Conservation (phyloP, 2,888 invertebrate genomes). For the Synanthedon vespiformis region DNA sequence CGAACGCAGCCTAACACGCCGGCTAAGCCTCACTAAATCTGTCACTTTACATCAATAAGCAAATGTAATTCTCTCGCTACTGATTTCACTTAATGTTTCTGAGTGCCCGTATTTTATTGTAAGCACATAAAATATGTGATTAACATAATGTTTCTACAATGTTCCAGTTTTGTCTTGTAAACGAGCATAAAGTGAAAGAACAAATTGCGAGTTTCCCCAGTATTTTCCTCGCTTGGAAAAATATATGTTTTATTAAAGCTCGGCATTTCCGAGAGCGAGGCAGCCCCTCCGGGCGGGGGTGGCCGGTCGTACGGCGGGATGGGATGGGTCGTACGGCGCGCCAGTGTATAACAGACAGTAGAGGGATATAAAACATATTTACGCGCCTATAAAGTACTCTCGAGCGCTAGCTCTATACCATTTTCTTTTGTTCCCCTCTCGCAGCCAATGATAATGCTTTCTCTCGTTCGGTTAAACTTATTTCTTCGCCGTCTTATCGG, state of each 20-base stretch:
- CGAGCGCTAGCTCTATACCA: conserved; percentile 67
- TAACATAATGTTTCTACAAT: conserved; percentile 69
- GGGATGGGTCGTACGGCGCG: conserved; percentile 51
- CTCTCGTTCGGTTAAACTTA: conserved; percentile 68
- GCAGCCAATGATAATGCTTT: conserved; percentile 69
- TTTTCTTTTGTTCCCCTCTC: conserved; percentile 69
- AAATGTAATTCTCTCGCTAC: background rate
- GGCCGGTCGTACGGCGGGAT: conserved; percentile 21
- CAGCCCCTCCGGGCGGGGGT: conserved; percentile 49
- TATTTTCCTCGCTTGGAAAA: conserved; percentile 71
- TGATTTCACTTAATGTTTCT: background rate
- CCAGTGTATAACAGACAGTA: conserved; percentile 70
- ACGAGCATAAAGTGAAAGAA: conserved; percentile 72
- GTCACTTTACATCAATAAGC: background rate
- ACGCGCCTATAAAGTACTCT: conserved; percentile 72
- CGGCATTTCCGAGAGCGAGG: conserved; percentile 69
- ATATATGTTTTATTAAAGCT: conserved; percentile 72
- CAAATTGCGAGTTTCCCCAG: conserved; percentile 71
- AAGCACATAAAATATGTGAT: conserved; percentile 51
- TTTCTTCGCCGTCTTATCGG: conserved; percentile 65
- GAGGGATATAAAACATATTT: conserved; percentile 72
- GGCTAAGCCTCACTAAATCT: conserved; percentile 5
- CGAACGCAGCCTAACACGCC: conserved; percentile 24
- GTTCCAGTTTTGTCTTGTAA: conserved; percentile 71
- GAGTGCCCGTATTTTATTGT: conserved; percentile 33